Conservation (phyloP, 2,888 invertebrate genomes). For the Ophraella communa region DNA sequence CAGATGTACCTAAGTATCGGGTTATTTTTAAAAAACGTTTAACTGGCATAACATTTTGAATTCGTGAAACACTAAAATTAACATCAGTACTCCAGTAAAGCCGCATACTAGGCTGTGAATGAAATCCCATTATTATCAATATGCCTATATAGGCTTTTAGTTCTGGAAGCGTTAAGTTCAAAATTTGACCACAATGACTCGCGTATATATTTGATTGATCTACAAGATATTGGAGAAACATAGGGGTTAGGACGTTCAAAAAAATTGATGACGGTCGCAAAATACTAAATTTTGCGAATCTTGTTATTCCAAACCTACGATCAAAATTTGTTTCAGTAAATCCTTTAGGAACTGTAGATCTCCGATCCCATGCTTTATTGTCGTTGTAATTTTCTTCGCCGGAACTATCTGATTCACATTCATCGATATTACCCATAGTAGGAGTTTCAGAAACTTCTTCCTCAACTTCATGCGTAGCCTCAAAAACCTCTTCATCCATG, state of each 20-base stretch:
- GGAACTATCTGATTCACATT: background rate
- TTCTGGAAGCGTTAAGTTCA: too few species aligned
- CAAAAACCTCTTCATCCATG: too few species aligned
- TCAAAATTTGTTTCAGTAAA: background rate
- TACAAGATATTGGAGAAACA: too few species aligned
- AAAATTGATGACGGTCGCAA: background rate
- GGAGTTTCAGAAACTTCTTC: too few species aligned
- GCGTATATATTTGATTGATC: too few species aligned
- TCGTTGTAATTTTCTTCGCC: background rate
- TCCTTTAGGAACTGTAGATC: background rate
- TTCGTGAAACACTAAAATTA: too few species aligned
- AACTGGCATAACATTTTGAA: background rate
- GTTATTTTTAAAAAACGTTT: background rate
- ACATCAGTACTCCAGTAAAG: background rate
- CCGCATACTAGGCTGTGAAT: background rate
- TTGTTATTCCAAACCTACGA: background rate
- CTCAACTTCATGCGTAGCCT: too few species aligned
- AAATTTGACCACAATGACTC: too few species aligned
- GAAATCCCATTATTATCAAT: too few species aligned
- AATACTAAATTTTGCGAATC: background rate
- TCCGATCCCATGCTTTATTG: background rate
- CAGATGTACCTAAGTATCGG: background rate
- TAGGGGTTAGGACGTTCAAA: background rate
- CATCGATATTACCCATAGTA: background rate
- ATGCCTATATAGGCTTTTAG: too few species aligned